Conservation (phyloP, 2,113 vertebrate genomes). For the Geococcyx californianus region DNA sequence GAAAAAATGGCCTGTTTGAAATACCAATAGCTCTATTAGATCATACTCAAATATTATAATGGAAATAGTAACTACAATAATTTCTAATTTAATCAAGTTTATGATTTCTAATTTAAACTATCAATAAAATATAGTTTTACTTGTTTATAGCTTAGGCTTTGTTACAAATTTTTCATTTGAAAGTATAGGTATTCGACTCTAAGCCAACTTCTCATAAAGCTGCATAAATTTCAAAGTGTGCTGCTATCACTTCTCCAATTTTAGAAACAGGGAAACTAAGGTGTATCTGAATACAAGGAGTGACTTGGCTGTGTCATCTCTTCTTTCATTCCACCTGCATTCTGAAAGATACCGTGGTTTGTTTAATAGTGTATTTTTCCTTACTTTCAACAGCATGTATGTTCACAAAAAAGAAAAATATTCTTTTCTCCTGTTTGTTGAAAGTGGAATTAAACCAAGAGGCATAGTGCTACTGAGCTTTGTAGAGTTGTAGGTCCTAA, state of each 20-base stretch:
- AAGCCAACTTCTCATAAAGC: background rate
- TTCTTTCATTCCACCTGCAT: background rate
- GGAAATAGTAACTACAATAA: background rate
- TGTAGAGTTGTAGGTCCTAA: background rate
- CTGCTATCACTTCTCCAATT: background rate
- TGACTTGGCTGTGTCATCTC: background rate
- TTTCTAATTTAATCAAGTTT: background rate
- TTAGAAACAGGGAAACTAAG: background rate
- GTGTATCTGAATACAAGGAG: background rate
- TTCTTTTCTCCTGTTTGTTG: background rate
- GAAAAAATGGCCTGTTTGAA: background rate
- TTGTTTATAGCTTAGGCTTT: background rate
- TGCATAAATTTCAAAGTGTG: no score
- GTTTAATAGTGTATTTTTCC: background rate
- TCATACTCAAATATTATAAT: background rate
- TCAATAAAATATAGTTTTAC: background rate
- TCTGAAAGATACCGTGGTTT: background rate
- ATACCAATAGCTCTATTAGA: background rate
- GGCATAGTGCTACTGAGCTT: background rate
- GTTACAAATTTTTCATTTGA: background rate
- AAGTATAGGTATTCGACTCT: background rate
- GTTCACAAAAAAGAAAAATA: background rate
- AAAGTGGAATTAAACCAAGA: background rate
- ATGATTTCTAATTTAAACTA: background rate
- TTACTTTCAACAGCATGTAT: background rate